Base-by-base conservation (phyloP, 2,888 invertebrate genomes). In the Dendrolimus houi region DNA sequence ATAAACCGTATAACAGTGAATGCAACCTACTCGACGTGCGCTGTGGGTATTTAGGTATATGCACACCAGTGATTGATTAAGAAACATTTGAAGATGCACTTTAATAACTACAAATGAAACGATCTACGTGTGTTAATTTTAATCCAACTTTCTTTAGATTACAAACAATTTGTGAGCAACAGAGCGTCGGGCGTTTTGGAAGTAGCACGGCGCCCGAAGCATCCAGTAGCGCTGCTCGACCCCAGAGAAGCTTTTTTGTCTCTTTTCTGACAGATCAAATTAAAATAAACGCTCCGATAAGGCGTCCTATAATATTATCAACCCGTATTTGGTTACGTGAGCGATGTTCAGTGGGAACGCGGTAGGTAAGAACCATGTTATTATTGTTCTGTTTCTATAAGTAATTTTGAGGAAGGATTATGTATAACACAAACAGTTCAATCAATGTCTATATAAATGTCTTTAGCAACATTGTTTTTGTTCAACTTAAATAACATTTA, bases 281-380 rank as follows among this genome's bases (percentile, higher is more conserved):
- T 90, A 90, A 87, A 89, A 88, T 90, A 90, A 90, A 89, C 87
- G 90, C 81, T 87, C 73, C 81, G 87, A 87, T 87, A 87, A 82
- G 78, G 82, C 87, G 83, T 86, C 83, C 82, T 83, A 84, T 80
- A 86, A 81, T 82, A 82, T 83, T 81, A 84, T 85, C 82, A 81
- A 81, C 83, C 82, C 85, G 83, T 89, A 87, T 90, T 88, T 85
- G 83, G 88, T 87, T 88, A 83, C 88, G 86, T 83, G 86, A 83
- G 72, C 77, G 77, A 84, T 81, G 81, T 74, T 74, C 83, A 81
- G 77, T 83, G 87, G 87, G 86, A 89, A 85, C 86, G 75, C 83
- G 66, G 81, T 87, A 86, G 87, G 87, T 84, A 84, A 87, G 86
- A 29, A 29, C 29, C 29, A 29, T 6, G 6, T 29, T 29, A 29